Evolutionary conservation across 2,113 vertebrate genomes (phyloP).

Genomic region (Pangasianodon hypophthalmus): DNA sequence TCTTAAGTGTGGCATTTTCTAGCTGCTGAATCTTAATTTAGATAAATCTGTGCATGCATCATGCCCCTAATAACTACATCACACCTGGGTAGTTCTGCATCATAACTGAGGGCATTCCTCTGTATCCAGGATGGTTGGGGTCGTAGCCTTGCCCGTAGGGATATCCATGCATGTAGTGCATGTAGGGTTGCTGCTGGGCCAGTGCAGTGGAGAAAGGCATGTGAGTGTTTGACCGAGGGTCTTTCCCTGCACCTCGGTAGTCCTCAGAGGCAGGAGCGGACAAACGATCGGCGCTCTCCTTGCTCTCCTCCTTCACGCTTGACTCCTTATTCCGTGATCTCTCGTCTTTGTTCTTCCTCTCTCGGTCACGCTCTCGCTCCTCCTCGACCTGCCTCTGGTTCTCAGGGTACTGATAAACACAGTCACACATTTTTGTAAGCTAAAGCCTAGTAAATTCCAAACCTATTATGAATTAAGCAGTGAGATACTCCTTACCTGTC

Average conservation of each 20-base stretch:
- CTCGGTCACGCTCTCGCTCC: conserved; percentile 83
- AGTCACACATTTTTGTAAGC: conserved; percentile 74
- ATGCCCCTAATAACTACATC: neutral
- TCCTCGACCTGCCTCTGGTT: conserved; percentile 87
- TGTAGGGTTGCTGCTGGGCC: conserved; percentile 94
- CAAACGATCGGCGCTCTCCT: conserved; percentile 83
- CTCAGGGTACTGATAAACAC: conserved; percentile 86
- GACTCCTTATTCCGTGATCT: conserved; percentile 86
- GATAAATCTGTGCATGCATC: neutral
- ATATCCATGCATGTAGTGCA: conserved; percentile 98
- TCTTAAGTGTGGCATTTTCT: neutral
- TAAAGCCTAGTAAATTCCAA: neutral
- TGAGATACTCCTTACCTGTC: conserved; percentile 83
- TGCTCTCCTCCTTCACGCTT: conserved; percentile 84
- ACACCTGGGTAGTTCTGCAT: conserved; percentile 99
- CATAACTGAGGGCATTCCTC: conserved; percentile 95
- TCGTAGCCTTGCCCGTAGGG: conserved; percentile 96
- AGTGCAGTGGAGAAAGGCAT: conserved; percentile 93
- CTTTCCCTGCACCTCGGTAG: conserved; percentile 85
- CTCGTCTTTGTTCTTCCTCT: conserved; percentile 94
- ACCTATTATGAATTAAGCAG: neutral
- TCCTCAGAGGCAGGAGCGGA: conserved; percentile 82
- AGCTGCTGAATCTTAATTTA: neutral
- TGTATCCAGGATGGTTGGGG: conserved; percentile 94
- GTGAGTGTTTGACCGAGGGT: conserved; percentile 86